Evolutionary conservation across 2,797 vertebrate genomes (phyloP), one percentile per base, ranked within the genome.

Genomic region (Gastrophryne carolinensis): DNA sequence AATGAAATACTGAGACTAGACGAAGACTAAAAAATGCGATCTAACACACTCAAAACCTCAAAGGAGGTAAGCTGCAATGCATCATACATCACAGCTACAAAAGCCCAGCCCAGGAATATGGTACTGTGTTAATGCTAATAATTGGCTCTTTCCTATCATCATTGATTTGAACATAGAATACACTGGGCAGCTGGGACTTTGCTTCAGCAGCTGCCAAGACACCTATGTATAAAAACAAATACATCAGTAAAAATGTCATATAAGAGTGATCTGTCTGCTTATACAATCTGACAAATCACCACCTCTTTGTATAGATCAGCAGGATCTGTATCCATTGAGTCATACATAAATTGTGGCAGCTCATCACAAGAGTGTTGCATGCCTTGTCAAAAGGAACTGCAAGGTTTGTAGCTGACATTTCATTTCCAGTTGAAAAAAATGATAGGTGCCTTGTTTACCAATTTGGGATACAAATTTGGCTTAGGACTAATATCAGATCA

Each of bases 231-330:
- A 89, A 83, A 81, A 86, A 79, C 85, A 85, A 85, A 87, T 1
- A 1, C 88, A 88, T 84, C 65, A 79, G 89, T 89, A 84, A 86
- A 64, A 41, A 88, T 90, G 86, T 82, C 82, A 0, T 83, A 86
- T 85, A 84, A 89, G 87, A 88, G 82, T 90, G 88, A 90, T 90
- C 86, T 87, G 82, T 87, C 84, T 87, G 76, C 82, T 89, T 86
- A 87, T 88, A 81, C 86, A 86, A 81, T 82, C 83, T 89, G 89
- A 89, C 87, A 90, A 88, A 88, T 89, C 89, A 85, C 88, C 85
- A 88, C 89, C 82, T 88, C 84, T 90, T 84, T 83, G 76, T 86
- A 86, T 85, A 90, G 85, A 90, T 87, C 85, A 87, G 84, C 81
- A 54, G 75, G 72, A 86, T 84, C 81, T 81, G 82, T 82, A 87